phyloP scores from a whole-genome alignment of 2,113 vertebrate species.

The Pseudonaja textilis region DNA sequence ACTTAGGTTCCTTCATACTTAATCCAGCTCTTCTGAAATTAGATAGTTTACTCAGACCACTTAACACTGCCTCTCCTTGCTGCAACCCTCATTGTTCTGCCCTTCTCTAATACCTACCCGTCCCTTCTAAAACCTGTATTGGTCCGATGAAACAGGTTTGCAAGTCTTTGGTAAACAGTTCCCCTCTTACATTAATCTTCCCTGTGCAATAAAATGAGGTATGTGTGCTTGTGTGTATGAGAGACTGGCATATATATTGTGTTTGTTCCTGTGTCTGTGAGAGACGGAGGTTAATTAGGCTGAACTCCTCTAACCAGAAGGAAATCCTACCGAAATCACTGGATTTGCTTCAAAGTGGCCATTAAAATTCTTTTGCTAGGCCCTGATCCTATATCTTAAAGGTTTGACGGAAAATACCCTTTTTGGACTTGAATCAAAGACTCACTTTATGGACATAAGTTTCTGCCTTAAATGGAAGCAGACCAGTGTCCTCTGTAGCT shows the following conservation, averaged over 20 bases:
- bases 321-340: neutral
- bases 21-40: neutral
- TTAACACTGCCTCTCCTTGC: neutral
- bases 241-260: neutral
- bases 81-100: neutral
- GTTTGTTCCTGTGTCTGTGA: neutral
- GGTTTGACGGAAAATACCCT: neutral
- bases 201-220: neutral
- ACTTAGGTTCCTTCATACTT: neutral
- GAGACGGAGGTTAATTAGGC: neutral
- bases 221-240: accelerated
- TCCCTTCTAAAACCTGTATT: neutral
- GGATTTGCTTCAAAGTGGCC: neutral
- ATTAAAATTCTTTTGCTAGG: neutral
- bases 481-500: too few species aligned
- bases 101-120: neutral
- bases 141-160: neutral
- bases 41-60: neutral
- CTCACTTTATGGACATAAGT: neutral
- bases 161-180: neutral
- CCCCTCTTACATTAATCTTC: slow-evolving; percentile 3
- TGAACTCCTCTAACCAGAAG: neutral
- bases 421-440: neutral
- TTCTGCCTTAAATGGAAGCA: neutral
- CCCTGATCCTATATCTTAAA: neutral